These are phyloP conservation scores for Choristoneura rosaceana DNA, from an alignment of 2,888 invertebrate species.

Conservation along the genomic window DNA sequence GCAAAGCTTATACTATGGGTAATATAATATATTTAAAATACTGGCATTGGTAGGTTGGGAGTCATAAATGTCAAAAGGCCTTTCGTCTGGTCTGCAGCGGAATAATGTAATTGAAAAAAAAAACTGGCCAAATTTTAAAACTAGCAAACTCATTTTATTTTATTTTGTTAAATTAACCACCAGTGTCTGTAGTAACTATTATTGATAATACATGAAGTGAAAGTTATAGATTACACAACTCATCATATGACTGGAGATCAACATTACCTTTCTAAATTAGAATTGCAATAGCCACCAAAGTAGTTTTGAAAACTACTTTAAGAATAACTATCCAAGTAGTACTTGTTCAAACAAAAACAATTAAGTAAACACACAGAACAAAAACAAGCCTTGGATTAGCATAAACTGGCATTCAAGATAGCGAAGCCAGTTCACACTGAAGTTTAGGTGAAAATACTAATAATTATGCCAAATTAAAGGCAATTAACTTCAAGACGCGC, in stretches of 20 bases:
- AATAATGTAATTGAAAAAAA: too few species aligned
- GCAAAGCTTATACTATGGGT: too few species aligned
- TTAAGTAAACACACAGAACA: constrained; percentile 12
- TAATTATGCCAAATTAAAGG: constrained; percentile 45
- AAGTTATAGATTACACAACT: constrained; percentile 41
- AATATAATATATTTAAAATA: too few species aligned
- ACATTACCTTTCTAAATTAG: constrained; percentile 37
- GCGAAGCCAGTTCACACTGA: constrained; percentile 18
- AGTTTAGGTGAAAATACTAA: constrained; percentile 39
- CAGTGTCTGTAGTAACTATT: constrained; percentile 9
- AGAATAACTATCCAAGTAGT: background rate
- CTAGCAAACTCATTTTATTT: too few species aligned
- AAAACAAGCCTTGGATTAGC: constrained; percentile 15
- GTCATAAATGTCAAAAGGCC: too few species aligned
- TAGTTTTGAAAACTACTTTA: background rate
- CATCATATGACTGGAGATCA: constrained; percentile 24
- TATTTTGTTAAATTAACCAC: background rate
- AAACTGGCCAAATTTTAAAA: too few species aligned
- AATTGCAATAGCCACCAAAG: background rate
- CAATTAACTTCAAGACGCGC: constrained; percentile 43
- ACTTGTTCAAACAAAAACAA: background rate
- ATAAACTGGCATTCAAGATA: constrained; percentile 20
- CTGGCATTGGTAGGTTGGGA: too few species aligned
- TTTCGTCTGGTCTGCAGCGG: too few species aligned
- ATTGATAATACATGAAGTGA: constrained; percentile 32